These are phyloP conservation scores for Euthynnus affinis DNA, from an alignment of 2,797 vertebrate genomes.

Conservation along the genomic window DNA sequence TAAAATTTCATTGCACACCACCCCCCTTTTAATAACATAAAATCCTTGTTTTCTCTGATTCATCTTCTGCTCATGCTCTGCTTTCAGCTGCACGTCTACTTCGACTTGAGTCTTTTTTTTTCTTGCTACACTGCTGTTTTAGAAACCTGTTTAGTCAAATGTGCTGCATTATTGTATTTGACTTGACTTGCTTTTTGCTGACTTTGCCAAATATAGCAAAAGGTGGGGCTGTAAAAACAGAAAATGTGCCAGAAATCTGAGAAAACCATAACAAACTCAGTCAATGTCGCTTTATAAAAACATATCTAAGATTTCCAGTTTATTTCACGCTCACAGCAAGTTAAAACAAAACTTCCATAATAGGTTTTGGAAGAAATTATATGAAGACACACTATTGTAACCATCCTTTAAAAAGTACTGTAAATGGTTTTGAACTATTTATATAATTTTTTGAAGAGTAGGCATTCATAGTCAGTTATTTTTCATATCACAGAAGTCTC, in stretches of 20 bases:
- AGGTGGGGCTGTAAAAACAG: background rate
- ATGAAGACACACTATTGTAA: background rate
- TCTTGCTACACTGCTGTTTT: background rate
- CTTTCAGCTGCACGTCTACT: background rate
- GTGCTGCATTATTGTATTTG: conserved; percentile 5
- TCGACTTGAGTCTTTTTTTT: conserved; percentile 9
- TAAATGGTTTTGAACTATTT: background rate
- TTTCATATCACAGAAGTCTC: background rate
- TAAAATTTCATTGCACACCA: background rate
- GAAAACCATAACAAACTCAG: conserved; percentile 14
- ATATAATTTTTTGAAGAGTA: background rate
- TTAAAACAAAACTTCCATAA: conserved; percentile 9
- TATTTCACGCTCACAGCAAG: background rate
- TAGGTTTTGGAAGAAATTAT: background rate
- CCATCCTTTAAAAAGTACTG: background rate
- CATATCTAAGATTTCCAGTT: conserved; percentile 3
- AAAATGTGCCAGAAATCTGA: background rate
- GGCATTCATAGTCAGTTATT: background rate
- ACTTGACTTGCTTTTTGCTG: conserved; percentile 23
- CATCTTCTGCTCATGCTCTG: background rate
- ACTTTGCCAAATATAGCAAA: conserved; percentile 25
- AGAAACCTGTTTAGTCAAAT: background rate
- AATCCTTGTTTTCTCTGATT: background rate
- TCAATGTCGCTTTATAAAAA: conserved; percentile 15
- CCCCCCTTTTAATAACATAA: background rate